Evolutionary conservation across 2,888 invertebrate genomes (phyloP).

Genomic region (Nomada lathburiana): DNA sequence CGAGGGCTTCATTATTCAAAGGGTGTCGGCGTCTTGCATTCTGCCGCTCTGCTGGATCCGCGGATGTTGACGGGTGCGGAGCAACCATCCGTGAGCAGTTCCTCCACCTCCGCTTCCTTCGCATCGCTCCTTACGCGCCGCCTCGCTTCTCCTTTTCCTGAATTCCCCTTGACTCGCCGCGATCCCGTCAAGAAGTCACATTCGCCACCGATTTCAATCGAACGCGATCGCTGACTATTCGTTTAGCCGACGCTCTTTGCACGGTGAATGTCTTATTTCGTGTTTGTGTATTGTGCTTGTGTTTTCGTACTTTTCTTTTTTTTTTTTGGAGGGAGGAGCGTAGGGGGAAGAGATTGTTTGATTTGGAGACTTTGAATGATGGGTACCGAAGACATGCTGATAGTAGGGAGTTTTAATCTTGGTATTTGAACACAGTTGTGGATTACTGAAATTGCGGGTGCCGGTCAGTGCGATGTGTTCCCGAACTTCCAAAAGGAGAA

Average conservation of each 20-base stretch:
- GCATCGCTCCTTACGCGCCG: conserved; percentile 34
- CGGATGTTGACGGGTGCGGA: conserved; percentile 79
- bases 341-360: neutral
- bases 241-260: conserved; percentile 3
- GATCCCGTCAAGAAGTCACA: conserved; percentile 54
- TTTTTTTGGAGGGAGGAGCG: no score
- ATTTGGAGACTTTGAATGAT: neutral
- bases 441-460: no score
- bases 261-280: neutral
- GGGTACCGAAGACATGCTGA: no score
- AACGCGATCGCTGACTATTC: conserved; percentile 14
- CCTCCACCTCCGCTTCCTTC: conserved; percentile 44
- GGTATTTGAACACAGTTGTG: no score
- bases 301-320: neutral
- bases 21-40: conserved; percentile 81
- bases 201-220: conserved; percentile 14
- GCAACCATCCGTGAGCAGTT: conserved; percentile 74
- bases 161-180: conserved; percentile 31
- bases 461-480: no score
- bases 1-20: conserved; percentile 83
- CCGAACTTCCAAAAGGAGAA: no score
- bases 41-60: conserved; percentile 79
- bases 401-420: no score
- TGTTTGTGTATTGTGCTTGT: no score
- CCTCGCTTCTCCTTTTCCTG: conserved; percentile 47